phyloP scores from a whole-genome alignment of 1,140 invertebrate genomes.

The Eufriesea mexicana region DNA sequence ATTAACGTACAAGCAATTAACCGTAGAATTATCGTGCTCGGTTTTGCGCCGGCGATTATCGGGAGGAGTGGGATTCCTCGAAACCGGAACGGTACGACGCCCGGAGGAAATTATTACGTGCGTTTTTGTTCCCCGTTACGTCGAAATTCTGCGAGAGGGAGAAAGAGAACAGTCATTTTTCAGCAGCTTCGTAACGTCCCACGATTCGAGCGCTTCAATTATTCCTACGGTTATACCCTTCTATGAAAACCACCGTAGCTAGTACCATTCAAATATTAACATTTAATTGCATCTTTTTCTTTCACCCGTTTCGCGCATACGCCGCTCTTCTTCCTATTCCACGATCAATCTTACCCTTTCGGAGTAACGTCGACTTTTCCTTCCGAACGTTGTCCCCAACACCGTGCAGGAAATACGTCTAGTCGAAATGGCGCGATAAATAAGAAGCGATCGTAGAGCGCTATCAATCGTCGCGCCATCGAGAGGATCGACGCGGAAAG shows the following conservation, averaged over 20 bases:
- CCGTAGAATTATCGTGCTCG: slow-evolving; percentile 54
- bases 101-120: slow-evolving; percentile 36
- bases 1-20: slow-evolving; percentile 56
- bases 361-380: background rate
- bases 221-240: background rate
- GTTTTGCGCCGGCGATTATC: slow-evolving; percentile 43
- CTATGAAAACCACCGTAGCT: background rate
- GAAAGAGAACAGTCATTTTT: background rate
- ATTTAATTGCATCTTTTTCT: slow-evolving; percentile 7
- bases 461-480: background rate
- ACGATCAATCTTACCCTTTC: background rate
- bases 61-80: slow-evolving; percentile 40
- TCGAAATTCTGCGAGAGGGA: slow-evolving; percentile 3
- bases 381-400: no score
- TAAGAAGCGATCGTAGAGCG: background rate
- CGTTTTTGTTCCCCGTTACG: slow-evolving; percentile 32
- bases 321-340: no score
- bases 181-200: background rate
- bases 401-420: no score
- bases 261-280: slow-evolving; percentile 29
- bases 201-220: slow-evolving; percentile 20
- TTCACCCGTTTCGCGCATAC: background rate
- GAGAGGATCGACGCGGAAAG: background rate
- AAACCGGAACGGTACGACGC: slow-evolving; percentile 41
- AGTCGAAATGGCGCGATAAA: no score